Conservation (phyloP, 2,888 invertebrate species). For the Cerastoderma edule region DNA sequence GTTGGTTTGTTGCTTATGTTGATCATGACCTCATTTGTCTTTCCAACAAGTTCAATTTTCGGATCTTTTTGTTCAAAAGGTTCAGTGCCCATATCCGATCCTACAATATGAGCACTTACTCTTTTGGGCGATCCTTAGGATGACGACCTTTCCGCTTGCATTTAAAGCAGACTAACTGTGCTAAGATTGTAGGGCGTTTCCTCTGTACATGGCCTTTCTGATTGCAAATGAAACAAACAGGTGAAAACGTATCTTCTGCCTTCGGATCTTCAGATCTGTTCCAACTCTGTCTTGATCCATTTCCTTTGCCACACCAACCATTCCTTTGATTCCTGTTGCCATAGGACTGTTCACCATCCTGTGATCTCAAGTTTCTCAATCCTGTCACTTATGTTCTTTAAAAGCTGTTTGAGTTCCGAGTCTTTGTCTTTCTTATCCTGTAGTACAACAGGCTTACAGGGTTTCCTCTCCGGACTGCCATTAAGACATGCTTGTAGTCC, state of each 20-base stretch:
- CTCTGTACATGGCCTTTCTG: constrained; percentile 30
- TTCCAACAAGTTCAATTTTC: constrained; percentile 35
- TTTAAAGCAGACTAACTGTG: not conserved
- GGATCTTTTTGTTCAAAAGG: not conserved
- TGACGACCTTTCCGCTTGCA: constrained; percentile 23
- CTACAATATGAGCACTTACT: constrained; percentile 24
- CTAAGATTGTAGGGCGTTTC: too few species aligned
- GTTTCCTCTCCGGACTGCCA: constrained; percentile 2
- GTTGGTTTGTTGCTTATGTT: constrained; percentile 7
- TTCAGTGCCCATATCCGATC: constrained; percentile 26
- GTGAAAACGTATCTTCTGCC: constrained; percentile 14
- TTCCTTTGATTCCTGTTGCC: not conserved
- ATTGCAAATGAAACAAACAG: constrained; percentile 20
- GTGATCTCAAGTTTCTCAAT: constrained; percentile 26
- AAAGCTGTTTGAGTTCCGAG: constrained; percentile 29
- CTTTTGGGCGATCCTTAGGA: constrained; percentile 33
- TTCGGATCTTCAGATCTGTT: constrained; percentile 3
- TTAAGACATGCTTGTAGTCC: constrained; percentile 31
- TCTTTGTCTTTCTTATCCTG: not conserved
- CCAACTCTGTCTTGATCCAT: not conserved
- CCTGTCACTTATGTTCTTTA: constrained; percentile 22
- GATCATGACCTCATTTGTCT: constrained; percentile 26
- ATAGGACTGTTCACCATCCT: not conserved
- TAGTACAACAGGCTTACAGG: not conserved
- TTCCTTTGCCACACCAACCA: not conserved